Evolutionary conservation across 2,888 invertebrate genomes (phyloP), one percentile per base, ranked within the genome.

Genomic region (Torymus auratus): DNA sequence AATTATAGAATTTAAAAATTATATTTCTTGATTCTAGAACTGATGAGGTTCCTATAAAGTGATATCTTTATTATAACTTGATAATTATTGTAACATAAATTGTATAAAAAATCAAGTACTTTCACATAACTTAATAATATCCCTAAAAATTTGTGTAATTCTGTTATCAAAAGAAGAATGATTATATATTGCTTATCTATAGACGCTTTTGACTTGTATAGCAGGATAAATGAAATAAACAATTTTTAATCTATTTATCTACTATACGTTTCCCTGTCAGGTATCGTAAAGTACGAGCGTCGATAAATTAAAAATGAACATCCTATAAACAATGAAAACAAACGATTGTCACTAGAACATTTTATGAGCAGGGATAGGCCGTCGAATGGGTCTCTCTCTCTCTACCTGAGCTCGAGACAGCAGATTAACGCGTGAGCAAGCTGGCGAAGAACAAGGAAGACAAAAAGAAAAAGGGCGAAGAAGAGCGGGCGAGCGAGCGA

Each of bases 351-450:
- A 60, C 71, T 71, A 60, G 50, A 13, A 23, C 14, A 60, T 15
- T 71, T 71, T 71, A 71, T 20, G 71, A 71, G 60, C 60, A 14
- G n/a, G 50, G 71, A 60, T 71, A 41, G 71, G 50, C 56, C 41
- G 7, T 50, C 56, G 70, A 58, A 70, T 68, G 23, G 68, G 14
- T 68, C 11, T 65, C 28, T 15, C 12, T n/a, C 10, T 71, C 50
- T 60, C 23, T n/a, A 68, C 28, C 28, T 28, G 28, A 4, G 28
- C 28, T 2, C 28, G 17, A 65, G 53, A 12, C 50, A 50, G 71
- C 28, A 71, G 60, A 71, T 71, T 71, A 71, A 71, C 71, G 71
- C 71, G 71, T 71, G 28, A 28, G 68, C 41, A 52, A 65, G 52
- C 50, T 5, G n/a, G 69, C 69, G 28, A 28, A 28, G 28, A 28